These are phyloP conservation scores for Hemiscyllium ocellatum DNA, from an alignment of 2,113 vertebrate genomes.

Conservation along the genomic window DNA sequence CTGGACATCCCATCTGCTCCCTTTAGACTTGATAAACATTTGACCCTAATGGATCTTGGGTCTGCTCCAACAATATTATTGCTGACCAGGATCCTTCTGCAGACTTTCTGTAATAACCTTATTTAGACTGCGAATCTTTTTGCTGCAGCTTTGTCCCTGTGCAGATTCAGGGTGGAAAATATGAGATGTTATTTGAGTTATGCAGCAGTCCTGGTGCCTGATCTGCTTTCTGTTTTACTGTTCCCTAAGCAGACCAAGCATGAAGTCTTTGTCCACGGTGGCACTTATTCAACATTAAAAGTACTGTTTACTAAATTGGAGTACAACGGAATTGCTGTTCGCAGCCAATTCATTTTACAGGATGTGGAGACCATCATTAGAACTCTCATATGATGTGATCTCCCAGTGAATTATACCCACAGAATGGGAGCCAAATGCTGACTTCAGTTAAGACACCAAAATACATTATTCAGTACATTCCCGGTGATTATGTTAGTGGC, in stretches of 20 bases:
- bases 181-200: not conserved
- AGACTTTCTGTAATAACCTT: not conserved
- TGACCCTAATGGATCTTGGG: not conserved
- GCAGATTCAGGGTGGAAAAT: conserved; percentile 1
- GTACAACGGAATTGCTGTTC: not conserved
- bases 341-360: conserved; percentile 1
- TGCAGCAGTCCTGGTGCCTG: not conserved
- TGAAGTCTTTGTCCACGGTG: not conserved
- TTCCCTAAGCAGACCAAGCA: not conserved
- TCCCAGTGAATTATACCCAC: not conserved
- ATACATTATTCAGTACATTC: not conserved
- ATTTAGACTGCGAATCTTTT: not conserved
- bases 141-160: not conserved
- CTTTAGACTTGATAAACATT: not conserved
- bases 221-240: not conserved
- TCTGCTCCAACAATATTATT: not conserved
- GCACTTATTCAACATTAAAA: not conserved
- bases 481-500: not conserved
- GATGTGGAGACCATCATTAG: not conserved
- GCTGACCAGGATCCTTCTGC: not conserved
- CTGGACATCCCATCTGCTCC: not conserved
- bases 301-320: not conserved
- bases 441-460: not conserved
- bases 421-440: not conserved
- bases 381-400: not conserved